Evolutionary conservation across 2,888 invertebrate genomes (phyloP), one percentile per base, ranked within the genome.

Genomic region (Patella caerulea): DNA sequence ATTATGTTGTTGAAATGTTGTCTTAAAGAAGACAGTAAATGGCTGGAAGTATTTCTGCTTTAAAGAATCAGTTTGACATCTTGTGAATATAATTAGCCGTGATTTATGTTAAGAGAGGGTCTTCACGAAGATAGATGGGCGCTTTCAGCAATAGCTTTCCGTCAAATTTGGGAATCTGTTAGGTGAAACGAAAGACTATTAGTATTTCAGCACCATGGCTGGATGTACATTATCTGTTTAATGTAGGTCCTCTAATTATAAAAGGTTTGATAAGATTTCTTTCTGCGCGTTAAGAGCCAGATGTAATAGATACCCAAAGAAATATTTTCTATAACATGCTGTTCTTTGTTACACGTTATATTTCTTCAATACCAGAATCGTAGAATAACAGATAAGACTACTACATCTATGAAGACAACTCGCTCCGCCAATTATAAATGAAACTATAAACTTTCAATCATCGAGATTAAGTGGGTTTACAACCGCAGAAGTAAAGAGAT

Each of bases 11-110:
- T 65, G 65, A 65, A 65, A 65, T 65, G 65, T 65, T 65, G 3
- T 24, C 19, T 65, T 65, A 45, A 45, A 45, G 45, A 45, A 45
- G 45, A 45, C 45, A 45, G 9, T 45, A 45, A 45, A 45, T 45
- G 45, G 45, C 45, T 45, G 45, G 45, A 45, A 45, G 45, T 9
- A 45, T 65, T 65, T 65, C 65, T 65, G 14, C 65, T 19, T 65
- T 14, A 24, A 65, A 12, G 19, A 65, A 24, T 65, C 19, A 24
- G 65, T 65, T 65, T 65, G 65, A 65, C 65, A 65, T 65, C 24
- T 65, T 19, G 65, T 65, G 65, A 65, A 65, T 65, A 65, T 65
- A 65, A 65, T 65, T 65, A 24, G 65, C 65, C 65, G 24, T 65
- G 65, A 65, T 65, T 24, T 65, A 65, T 24, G 19, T 65, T 65